These are phyloP conservation scores for Craterocephalus amniculus DNA, from an alignment of 2,797 vertebrate genomes.

Conservation along the genomic window DNA sequence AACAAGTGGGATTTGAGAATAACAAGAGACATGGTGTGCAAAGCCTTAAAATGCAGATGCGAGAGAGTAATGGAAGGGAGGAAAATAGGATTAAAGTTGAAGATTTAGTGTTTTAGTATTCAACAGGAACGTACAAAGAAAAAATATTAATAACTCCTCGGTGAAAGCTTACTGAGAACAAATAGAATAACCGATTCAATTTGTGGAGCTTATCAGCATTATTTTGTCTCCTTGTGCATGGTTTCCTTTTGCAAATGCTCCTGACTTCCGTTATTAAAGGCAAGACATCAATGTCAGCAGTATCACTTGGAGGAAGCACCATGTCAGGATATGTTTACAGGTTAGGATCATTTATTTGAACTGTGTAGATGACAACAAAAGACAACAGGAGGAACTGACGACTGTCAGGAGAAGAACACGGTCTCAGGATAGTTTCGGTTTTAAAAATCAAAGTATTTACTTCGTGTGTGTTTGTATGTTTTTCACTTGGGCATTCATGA, in stretches of 20 bases:
- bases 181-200: conserved; percentile 20
- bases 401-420: conserved; percentile 7
- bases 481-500: conserved; percentile 53
- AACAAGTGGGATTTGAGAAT: conserved; percentile 33
- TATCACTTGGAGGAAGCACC: conserved; percentile 13
- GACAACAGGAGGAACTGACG: conserved; percentile 1
- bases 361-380: neutral
- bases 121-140: conserved; percentile 1
- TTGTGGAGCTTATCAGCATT: conserved; percentile 41
- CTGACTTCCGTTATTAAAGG: conserved; percentile 12
- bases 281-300: conserved; percentile 16
- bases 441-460: conserved; percentile 23
- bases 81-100: conserved; percentile 1
- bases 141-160: conserved; percentile 42
- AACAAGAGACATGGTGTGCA: neutral
- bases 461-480: conserved; percentile 39
- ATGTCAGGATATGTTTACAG: conserved; percentile 40
- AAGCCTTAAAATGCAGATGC: conserved; percentile 12
- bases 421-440: conserved; percentile 38
- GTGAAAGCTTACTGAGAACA: conserved; percentile 24
- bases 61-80: neutral
- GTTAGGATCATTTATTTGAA: conserved; percentile 18
- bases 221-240: neutral
- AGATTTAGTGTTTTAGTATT: conserved; percentile 7
- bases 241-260: conserved; percentile 8